Percentiles rank a stretch among this genome's conserved stretches.
These are phyloP conservation scores for Siderastrea siderea DNA, from an alignment of 92 coral and sea anemone species.

Conservation along the genomic window DNA sequence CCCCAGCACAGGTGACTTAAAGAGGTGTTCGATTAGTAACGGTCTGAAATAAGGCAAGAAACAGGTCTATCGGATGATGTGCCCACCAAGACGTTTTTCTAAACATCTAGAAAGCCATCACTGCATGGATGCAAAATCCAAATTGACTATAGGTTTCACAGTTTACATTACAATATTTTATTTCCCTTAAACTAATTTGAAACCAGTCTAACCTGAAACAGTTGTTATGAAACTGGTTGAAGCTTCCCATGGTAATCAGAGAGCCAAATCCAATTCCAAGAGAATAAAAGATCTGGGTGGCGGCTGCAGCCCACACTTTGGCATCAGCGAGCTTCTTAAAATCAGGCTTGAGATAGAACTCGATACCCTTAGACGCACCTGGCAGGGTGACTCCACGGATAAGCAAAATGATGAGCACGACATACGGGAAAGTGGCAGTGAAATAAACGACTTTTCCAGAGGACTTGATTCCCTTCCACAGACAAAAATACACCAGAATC, in stretches of 20 bases:
- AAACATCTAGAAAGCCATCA: no score
- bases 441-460: slow-evolving; percentile 99
- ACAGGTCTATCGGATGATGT: no score
- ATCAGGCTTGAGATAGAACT: slow-evolving; percentile 94
- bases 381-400: slow-evolving; percentile 96
- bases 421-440: slow-evolving; percentile 99
- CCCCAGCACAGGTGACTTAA: no score
- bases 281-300: slow-evolving; percentile 98
- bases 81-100: no score
- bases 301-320: slow-evolving; percentile 96
- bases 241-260: slow-evolving; percentile 97
- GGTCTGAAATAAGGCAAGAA: no score
- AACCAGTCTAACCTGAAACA: slow-evolving; percentile 80
- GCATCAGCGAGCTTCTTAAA: slow-evolving; percentile 91
- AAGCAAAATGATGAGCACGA: slow-evolving; percentile 87
- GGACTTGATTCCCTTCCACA: slow-evolving; percentile 99
- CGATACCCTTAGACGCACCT: slow-evolving; percentile 91
- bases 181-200: no score
- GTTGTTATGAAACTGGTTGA: slow-evolving; percentile 95
- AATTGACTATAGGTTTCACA: no score
- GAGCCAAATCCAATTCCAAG: slow-evolving; percentile 99
- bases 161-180: no score
- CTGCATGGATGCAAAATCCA: no score
- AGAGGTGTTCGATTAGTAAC: no score
- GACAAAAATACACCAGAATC: slow-evolving; percentile 96